Evolutionary conservation across 1,140 invertebrate genomes (phyloP).

Genomic region (Teleogryllus occipitalis): DNA sequence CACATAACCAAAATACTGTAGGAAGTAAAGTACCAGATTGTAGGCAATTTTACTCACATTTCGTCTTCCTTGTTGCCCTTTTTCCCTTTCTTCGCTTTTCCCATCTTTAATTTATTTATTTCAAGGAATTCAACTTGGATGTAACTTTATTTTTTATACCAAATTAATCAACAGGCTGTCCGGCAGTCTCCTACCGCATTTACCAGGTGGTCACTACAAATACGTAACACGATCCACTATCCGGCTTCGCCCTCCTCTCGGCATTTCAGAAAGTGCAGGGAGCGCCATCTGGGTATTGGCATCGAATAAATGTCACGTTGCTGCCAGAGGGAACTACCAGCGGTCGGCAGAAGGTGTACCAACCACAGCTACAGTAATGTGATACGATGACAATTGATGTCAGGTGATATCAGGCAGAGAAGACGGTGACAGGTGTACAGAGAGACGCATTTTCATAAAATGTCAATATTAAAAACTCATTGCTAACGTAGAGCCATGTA

Average conservation of each 20-base stretch:
- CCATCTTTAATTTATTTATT: constrained; percentile 41
- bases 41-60: constrained; percentile 42
- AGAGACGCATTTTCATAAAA: too few relatives aligned
- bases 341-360: neutral
- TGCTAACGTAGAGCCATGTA: neutral
- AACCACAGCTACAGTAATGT: neutral
- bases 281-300: neutral
- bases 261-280: neutral
- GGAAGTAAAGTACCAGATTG: constrained; percentile 27
- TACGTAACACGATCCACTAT: neutral
- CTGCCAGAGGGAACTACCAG: neutral
- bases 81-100: constrained; percentile 59
- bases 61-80: constrained; percentile 53
- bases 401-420: too few relatives aligned
- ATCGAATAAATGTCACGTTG: neutral
- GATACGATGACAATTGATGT: too few relatives aligned
- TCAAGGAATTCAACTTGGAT: neutral
- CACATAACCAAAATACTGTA: constrained; percentile 16
- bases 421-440: too few relatives aligned
- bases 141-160: neutral
- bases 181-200: neutral
- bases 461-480: too few relatives aligned
- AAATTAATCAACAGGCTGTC: neutral
- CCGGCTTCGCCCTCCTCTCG: neutral
- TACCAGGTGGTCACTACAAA: neutral